Percentiles rank a stretch among this genome's conserved stretches.
Conservation (phyloP, 1,140 invertebrate genomes). For the Hyposmocoma kahamanoa region DNA sequence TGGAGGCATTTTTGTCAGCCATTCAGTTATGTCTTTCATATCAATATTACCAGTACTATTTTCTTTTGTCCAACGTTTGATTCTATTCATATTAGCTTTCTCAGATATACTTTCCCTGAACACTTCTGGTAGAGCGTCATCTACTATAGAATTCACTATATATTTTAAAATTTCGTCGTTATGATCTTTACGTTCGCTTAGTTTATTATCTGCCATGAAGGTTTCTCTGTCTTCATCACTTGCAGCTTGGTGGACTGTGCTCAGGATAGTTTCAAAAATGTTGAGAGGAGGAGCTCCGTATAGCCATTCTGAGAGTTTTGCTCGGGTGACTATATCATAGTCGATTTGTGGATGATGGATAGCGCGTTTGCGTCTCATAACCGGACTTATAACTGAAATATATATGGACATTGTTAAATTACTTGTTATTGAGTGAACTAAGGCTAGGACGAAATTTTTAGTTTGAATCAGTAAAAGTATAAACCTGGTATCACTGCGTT, state of each 20-base stretch:
- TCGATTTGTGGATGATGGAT: background rate
- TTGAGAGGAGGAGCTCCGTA: background rate
- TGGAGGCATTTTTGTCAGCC: slow-evolving; percentile 18
- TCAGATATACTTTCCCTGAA: background rate
- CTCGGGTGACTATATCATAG: background rate
- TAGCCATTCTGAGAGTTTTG: background rate
- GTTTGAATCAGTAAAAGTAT: background rate
- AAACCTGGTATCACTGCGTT: no score
- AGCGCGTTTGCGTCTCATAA: background rate
- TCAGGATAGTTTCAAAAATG: no score
- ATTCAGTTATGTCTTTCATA: slow-evolving; percentile 20
- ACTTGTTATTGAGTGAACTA: no score
- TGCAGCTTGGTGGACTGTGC: no score
- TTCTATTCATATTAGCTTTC: background rate
- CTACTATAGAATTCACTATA: background rate
- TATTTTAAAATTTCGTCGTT: background rate
- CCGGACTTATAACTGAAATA: background rate
- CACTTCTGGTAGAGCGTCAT: background rate
- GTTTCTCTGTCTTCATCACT: background rate
- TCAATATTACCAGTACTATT: no score
- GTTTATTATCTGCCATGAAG: background rate
- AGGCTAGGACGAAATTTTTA: background rate
- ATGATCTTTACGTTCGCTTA: background rate
- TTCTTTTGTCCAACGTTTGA: background rate
- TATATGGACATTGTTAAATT: no score